Evolutionary conservation across 2,888 invertebrate genomes (phyloP), one percentile per base, ranked within the genome.

Genomic region (Leptarthrus brevirostris): DNA sequence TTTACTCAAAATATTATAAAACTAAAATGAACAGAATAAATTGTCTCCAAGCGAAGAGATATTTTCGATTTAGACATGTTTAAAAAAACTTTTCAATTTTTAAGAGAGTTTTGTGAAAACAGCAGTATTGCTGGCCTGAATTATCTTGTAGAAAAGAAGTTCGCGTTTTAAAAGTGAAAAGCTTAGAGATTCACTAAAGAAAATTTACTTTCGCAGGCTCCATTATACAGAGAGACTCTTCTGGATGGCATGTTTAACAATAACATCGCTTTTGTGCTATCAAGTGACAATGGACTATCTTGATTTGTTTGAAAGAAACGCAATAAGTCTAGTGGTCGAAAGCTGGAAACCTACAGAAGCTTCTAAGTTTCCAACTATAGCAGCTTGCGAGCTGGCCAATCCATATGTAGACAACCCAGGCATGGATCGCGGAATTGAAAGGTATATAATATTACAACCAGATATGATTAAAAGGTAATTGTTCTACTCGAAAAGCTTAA

Each of bases 161-260:
- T 30, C n/a, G n/a, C n/a, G n/a, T n/a, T n/a, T n/a, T n/a, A n/a
- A n/a, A 47, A 14, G 14, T 1, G n/a, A 5, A 47, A 47, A 3
- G 14, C 1, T n/a, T n/a, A 47, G 14, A 5, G n/a, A 47, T 2
- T 12, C n/a, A n/a, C 5, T 47, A 47, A 8, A 47, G 5, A n/a
- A 47, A 12, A 47, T 16, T 47, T 8, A 47, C 47, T n/a, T 47
- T 61, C 40, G 16, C 22, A 61, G 61, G 3, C 36, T 61, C n/a
- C 61, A 61, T 61, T 61, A 30, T 10, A 56, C 56, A 30, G 56
- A 56, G 30, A 56, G 30, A 30, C 5, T 56, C n/a, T 56, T 56
- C 16, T 56, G 56, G 56, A 10, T 24, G 16, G 16, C 26, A 30
- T 56, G 56, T 30, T n/a, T 56, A 14, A 3, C 18, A 24, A 30